Evolutionary conservation across 2,113 vertebrate genomes (phyloP).

Genomic region (Grantiella picta): DNA sequence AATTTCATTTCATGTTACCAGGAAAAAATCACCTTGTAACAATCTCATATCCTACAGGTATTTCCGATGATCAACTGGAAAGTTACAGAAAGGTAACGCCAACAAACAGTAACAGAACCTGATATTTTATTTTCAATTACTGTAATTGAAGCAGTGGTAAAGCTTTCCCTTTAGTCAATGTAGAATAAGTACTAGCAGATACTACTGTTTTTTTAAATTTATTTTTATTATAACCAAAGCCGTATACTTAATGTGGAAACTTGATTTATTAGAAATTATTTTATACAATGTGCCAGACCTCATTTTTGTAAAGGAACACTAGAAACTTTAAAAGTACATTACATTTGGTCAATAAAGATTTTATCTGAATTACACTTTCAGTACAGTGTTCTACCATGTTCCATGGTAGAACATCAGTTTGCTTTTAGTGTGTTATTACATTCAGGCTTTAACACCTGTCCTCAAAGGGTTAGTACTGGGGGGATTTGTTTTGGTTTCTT

Average conservation of each 20-base stretch:
- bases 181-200: not conserved
- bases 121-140: not conserved
- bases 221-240: not conserved
- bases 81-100: conserved; percentile 79
- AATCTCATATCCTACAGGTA: conserved; percentile 84
- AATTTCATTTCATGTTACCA: conserved; percentile 90
- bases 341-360: not conserved
- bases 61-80: conserved; percentile 83
- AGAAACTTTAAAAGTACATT: not conserved
- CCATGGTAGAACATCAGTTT: not conserved
- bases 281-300: not conserved
- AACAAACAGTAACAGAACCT: not conserved
- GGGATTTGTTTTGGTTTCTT: not conserved
- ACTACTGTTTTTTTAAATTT: not conserved
- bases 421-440: not conserved
- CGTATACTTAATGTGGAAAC: not conserved
- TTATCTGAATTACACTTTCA: not conserved
- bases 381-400: not conserved
- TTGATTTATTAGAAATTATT: not conserved
- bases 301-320: not conserved
- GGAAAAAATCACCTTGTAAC: conserved; percentile 79
- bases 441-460: not conserved
- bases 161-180: not conserved
- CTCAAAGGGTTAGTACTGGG: not conserved
- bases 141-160: not conserved